Conservation (phyloP, 1,140 invertebrate genomes). For the Heliconius melpomene region DNA sequence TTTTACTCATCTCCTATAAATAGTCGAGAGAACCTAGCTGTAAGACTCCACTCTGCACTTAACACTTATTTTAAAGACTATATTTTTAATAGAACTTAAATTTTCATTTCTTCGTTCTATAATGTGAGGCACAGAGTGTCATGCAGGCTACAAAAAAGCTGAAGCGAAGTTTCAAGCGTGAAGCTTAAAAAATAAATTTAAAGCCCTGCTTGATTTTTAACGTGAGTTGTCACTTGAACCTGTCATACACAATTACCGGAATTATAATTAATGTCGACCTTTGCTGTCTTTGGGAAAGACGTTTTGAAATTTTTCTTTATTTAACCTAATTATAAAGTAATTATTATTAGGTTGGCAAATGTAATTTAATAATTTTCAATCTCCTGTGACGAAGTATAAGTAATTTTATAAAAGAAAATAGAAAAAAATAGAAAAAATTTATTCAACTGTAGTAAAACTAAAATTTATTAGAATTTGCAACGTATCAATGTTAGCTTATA, state of each 20-base stretch:
- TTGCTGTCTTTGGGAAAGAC: neutral
- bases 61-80: neutral
- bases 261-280: slow-evolving; percentile 2
- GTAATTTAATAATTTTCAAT: too few relatives aligned
- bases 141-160: neutral
- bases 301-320: neutral
- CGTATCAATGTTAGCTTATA: slow-evolving; percentile 58
- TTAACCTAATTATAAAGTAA: too few relatives aligned
- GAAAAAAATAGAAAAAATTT: neutral
- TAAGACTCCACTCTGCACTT: neutral
- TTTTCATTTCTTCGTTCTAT: too few relatives aligned
- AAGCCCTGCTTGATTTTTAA: too few relatives aligned
- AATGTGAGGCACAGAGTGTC: too few relatives aligned
- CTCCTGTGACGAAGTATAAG: too few relatives aligned
- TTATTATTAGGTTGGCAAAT: too few relatives aligned
- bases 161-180: too few relatives aligned
- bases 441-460: neutral
- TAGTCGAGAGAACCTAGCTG: neutral
- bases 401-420: too few relatives aligned
- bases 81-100: too few relatives aligned
- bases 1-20: neutral
- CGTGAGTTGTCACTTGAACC: slow-evolving; percentile 21
- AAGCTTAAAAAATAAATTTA: neutral
- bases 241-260: neutral
- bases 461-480: slow-evolving; percentile 56